A percentile compares a stretch with the other conserved stretches of the same genome.
Conservation (phyloP, 2,888 invertebrate species). For the Apotomis betuletana region DNA sequence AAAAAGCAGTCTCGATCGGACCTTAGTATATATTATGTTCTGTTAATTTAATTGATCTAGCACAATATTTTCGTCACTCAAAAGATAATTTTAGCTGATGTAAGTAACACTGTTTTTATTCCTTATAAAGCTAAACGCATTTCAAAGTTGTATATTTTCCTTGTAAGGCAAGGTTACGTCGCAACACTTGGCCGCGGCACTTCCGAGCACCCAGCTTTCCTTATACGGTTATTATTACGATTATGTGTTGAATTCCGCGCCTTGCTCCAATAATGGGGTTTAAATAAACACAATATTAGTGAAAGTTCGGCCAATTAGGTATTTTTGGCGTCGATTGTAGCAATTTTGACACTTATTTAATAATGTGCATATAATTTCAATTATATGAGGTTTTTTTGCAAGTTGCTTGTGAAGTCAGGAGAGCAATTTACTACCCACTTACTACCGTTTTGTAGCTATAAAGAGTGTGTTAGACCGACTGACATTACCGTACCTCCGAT, state of each 20-base stretch:
- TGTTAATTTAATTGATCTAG: too few species aligned
- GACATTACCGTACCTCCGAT: too few species aligned
- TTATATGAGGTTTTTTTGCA: neutral
- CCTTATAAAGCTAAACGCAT: neutral
- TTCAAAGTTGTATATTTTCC: neutral
- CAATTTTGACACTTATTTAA: neutral
- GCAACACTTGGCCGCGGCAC: neutral
- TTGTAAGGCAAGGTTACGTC: constrained; percentile 2
- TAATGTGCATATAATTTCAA: neutral
- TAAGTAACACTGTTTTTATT: neutral
- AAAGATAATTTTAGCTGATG: too few species aligned
- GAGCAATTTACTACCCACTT: neutral
- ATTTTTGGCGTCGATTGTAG: neutral
- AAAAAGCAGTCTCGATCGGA: too few species aligned
- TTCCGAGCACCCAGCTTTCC: constrained; percentile 12
- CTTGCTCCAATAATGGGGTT: neutral
- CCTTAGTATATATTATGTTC: too few species aligned
- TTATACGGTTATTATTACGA: constrained; percentile 5
- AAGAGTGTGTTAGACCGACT: too few species aligned
- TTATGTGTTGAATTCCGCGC: constrained; percentile 8
- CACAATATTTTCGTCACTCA: too few species aligned
- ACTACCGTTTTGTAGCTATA: too few species aligned
- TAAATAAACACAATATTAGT: neutral
- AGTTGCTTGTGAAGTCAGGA: neutral
- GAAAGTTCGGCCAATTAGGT: constrained; percentile 8